These are phyloP conservation scores for Chaetops frenatus DNA, from an alignment of 2,113 vertebrate species.

Conservation along the genomic window DNA sequence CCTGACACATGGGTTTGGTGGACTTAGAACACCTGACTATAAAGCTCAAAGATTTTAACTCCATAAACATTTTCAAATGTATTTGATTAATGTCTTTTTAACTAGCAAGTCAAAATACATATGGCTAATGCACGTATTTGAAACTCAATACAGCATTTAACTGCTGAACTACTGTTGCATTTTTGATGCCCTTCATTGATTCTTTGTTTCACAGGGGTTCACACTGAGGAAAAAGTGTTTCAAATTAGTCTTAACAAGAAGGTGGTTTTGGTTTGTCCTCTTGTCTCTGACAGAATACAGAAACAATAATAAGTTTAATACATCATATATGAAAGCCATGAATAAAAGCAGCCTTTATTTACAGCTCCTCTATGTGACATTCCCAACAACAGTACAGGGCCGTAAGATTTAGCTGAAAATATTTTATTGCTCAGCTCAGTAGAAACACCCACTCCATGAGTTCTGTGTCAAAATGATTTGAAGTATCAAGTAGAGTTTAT, in stretches of 20 bases:
- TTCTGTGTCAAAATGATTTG: neutral
- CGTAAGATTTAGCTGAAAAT: neutral
- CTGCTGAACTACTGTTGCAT: neutral
- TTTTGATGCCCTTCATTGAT: neutral
- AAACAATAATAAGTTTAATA: neutral
- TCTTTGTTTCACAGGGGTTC: neutral
- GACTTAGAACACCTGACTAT: neutral
- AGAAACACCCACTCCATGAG: neutral
- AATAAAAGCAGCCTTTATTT: neutral
- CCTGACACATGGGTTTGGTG: neutral
- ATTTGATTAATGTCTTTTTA: neutral
- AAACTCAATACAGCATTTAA: neutral
- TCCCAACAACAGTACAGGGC: neutral
- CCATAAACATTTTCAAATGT: neutral
- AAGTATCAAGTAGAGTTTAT: neutral
- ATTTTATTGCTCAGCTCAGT: fast-evolving
- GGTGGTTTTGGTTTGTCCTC: neutral
- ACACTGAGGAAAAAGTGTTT: neutral
- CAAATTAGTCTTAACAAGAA: neutral
- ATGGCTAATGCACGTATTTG: neutral
- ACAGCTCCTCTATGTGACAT: neutral
- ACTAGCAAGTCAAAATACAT: neutral
- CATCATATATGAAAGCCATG: neutral
- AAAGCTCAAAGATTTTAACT: neutral
- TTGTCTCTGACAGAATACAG: neutral